phyloP scores from a whole-genome alignment of 2,888 invertebrate species.

The Cephus pygmeus region DNA sequence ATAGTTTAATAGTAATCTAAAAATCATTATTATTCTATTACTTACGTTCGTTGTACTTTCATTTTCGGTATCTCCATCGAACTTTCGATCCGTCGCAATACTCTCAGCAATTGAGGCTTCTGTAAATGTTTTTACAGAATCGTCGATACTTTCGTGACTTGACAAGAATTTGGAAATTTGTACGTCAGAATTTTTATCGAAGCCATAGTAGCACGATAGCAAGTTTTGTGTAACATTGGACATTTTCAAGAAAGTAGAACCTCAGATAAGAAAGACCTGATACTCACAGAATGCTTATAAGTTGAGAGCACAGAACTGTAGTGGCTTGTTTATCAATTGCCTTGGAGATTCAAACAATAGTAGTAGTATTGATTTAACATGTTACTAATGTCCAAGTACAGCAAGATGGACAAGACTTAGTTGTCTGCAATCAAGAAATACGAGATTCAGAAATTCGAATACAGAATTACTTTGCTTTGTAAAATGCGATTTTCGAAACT shows the following conservation, averaged over 20 bases:
- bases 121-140: conserved; percentile 5
- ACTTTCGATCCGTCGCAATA: not conserved
- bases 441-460: no score
- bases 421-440: not conserved
- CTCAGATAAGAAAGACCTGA: not conserved
- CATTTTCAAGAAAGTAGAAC: conserved; percentile 26
- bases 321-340: not conserved
- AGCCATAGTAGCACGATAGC: conserved; percentile 45
- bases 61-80: conserved; percentile 12
- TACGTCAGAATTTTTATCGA: conserved; percentile 24
- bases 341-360: not conserved
- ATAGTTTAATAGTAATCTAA: not conserved
- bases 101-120: not conserved
- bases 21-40: not conserved
- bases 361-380: not conserved
- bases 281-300: not conserved
- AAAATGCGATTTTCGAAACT: no score
- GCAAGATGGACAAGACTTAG: not conserved
- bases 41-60: conserved; percentile 16
- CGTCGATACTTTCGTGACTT: conserved; percentile 32
- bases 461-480: no score
- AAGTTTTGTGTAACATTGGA: conserved; percentile 37
- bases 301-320: not conserved
- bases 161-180: conserved; percentile 27
- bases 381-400: not conserved